These are phyloP conservation scores for Nomada fucata DNA, from an alignment of 2,888 invertebrate genomes.

Conservation along the genomic window DNA sequence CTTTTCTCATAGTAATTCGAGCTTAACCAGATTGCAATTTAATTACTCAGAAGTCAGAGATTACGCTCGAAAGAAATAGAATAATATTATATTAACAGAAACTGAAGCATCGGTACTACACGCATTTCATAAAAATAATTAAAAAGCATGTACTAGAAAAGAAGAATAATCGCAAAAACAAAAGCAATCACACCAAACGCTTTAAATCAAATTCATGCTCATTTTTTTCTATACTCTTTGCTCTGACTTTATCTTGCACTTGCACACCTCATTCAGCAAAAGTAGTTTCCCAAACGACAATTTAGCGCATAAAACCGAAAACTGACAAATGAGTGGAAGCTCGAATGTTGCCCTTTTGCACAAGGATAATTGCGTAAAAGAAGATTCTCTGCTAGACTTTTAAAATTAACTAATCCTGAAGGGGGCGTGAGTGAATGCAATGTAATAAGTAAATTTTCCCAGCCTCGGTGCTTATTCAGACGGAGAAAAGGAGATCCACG, in stretches of 20 bases:
- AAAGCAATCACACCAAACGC: no score
- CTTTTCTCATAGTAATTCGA: no score
- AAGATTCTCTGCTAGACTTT: conserved; percentile 16
- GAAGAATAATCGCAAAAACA: no score
- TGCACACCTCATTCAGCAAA: not conserved
- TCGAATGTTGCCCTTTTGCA: not conserved
- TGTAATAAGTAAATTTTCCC: conserved; percentile 52
- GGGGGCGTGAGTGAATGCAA: conserved; percentile 23
- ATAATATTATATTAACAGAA: no score
- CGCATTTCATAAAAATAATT: no score
- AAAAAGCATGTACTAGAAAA: no score
- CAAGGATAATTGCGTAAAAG: conserved; percentile 15
- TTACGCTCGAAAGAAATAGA: no score
- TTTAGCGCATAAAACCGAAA: not conserved
- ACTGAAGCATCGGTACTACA: no score
- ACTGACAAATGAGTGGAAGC: conserved; percentile 3
- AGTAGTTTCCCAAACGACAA: not conserved
- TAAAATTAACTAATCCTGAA: conserved; percentile 46
- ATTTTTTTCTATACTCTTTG: no score
- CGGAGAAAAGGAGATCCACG: conserved; percentile 41
- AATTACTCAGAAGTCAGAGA: no score
- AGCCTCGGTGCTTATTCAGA: conserved; percentile 5
- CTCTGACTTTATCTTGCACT: not conserved
- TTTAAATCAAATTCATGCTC: no score
- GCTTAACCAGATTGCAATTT: no score